Evolutionary conservation across 2,797 vertebrate genomes (phyloP), one percentile per base, ranked within the genome.

Genomic region (Neosilurus hyrtlii): DNA sequence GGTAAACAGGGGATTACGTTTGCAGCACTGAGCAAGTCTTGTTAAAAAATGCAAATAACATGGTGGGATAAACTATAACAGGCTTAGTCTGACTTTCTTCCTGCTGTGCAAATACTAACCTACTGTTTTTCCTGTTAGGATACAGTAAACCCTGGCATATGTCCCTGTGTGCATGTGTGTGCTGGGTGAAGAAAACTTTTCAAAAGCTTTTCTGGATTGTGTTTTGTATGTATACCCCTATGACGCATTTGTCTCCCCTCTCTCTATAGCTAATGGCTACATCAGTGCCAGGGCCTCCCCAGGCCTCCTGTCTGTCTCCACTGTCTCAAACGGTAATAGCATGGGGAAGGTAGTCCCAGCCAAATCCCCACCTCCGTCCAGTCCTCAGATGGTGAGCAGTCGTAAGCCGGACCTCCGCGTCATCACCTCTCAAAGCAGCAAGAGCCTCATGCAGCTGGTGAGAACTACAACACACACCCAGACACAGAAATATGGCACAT

Each of bases 371-470:
- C 94, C 96, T 0, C 90, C 96, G 0, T 93, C 95, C 30, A 89
- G 94, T 86, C 78, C 95, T 54, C 97, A 96, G 92, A 95, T 97
- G 70, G 93, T 92, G 81, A 89, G 91, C 93, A 95, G 93, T 93
- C 96, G 97, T 91, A 99, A 98, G 90, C 96, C 97, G 0, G 97
- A 99, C 94, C 93, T 99, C 70, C 94, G 97, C 2, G 97, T 99
- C 88, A 98, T 99, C 96, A 99, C 97, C 81, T 98, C 97, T 2
- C 97, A 97, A 93, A 91, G 95, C 18, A 92, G 95, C 83, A 99
- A 98, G 90, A 96, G 95, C 86, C 93, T 99, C 59, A 96, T 97
- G 95, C 97, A 98, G 88, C 96, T 98, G 97, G 97, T 99, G 94
- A 98, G 97, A 86, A 56, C 54, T 37, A 61, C 67, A 30, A 62